Conservation (phyloP, 1,140 invertebrate genomes). For the Trichomalopsis sarcophagae region DNA sequence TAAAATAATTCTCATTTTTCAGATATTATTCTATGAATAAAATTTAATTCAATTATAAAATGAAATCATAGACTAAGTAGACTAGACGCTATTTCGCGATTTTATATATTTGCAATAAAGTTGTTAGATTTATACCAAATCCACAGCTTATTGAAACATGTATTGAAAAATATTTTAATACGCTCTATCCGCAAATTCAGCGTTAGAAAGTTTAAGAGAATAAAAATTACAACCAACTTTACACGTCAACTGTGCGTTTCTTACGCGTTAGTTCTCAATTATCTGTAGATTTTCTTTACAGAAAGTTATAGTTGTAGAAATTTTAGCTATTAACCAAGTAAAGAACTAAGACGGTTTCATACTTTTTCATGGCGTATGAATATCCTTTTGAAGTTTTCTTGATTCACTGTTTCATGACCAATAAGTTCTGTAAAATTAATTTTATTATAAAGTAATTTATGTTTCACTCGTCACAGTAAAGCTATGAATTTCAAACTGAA, state of each 20-base stretch:
- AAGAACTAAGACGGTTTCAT: slow-evolving; percentile 32
- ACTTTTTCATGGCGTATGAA: slow-evolving; percentile 18
- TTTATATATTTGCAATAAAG: slow-evolving; percentile 21
- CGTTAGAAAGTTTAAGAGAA: slow-evolving; percentile 20
- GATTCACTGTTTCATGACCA: slow-evolving; percentile 45
- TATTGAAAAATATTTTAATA: slow-evolving; percentile 35
- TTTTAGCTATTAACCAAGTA: slow-evolving; percentile 37
- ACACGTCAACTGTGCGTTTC: slow-evolving; percentile 7
- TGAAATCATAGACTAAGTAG: slow-evolving; percentile 52
- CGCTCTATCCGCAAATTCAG: not conserved
- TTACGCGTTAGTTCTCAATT: slow-evolving; percentile 19
- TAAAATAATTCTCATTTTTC: slow-evolving; percentile 54
- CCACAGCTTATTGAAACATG: slow-evolving; percentile 9
- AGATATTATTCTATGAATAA: slow-evolving; percentile 52
- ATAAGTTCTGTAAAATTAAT: slow-evolving; percentile 35
- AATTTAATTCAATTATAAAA: slow-evolving; percentile 51
- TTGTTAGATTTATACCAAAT: slow-evolving; percentile 9
- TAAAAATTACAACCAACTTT: slow-evolving; percentile 44
- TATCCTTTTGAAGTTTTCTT: slow-evolving; percentile 41
- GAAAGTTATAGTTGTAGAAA: slow-evolving; percentile 13
- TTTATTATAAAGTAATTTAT: not conserved
- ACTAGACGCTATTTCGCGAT: slow-evolving; percentile 53
- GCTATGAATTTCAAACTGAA: not conserved
- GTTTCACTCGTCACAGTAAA: not conserved
- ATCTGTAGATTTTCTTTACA: slow-evolving; percentile 15